Evolutionary conservation across 2,888 invertebrate genomes (phyloP).

Genomic region (Isotomurus palustris): DNA sequence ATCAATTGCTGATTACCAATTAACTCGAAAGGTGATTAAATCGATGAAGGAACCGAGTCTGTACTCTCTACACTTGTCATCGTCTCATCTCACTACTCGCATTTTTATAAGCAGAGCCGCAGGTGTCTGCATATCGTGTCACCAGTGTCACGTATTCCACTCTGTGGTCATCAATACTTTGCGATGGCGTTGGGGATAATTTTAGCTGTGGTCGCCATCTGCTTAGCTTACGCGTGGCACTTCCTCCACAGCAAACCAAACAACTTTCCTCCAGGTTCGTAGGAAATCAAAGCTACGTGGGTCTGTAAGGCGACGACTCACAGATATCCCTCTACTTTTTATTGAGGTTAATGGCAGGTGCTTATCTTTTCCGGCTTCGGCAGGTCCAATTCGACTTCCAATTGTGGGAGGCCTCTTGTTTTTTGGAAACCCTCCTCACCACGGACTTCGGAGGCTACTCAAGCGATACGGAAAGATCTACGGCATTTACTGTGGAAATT

Average conservation of each 20-base stretch:
- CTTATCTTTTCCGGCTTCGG: neutral
- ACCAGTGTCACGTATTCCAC: neutral
- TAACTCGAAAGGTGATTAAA: no score
- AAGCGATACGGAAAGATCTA: conserved; percentile 21
- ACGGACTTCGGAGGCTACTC: conserved; percentile 9
- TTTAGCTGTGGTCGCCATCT: neutral
- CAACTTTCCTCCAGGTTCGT: conserved; percentile 15
- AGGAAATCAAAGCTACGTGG: neutral
- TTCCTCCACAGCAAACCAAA: conserved; percentile 14
- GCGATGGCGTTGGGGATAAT: neutral
- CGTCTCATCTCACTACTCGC: no score
- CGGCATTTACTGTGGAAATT: conserved; percentile 24
- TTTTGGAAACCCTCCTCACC: conserved; percentile 23
- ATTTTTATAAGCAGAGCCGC: no score
- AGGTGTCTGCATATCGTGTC: no score
- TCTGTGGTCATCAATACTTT: neutral
- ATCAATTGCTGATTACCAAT: no score
- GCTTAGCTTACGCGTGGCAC: neutral
- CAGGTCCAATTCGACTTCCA: conserved; percentile 20
- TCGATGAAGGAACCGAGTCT: no score
- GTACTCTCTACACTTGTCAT: no score
- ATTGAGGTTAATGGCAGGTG: neutral
- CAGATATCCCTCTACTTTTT: no score
- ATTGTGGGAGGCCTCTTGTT: conserved; percentile 14
- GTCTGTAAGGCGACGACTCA: no score